Conservation (phyloP, 2,888 invertebrate genomes). For the Parnassius mnemosyne region DNA sequence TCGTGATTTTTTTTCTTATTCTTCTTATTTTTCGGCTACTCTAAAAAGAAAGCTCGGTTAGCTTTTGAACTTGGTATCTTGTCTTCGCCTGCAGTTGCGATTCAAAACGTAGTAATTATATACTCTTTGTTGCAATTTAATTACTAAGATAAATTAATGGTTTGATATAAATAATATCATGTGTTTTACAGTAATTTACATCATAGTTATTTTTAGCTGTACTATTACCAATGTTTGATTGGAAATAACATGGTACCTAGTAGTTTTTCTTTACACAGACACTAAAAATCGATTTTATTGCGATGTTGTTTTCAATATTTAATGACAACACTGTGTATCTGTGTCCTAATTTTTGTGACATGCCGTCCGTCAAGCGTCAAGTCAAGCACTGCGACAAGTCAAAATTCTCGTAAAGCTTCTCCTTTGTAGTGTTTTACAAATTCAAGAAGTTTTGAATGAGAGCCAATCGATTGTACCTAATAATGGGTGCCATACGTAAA, state of each 20-base stretch:
- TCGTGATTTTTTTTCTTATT: too few species aligned
- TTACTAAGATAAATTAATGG: too few species aligned
- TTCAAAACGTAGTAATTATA: too few species aligned
- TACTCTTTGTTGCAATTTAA: too few species aligned
- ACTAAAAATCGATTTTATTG: not conserved
- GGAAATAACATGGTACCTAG: not conserved
- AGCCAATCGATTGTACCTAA: conserved; percentile 57
- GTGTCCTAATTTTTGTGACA: conserved; percentile 29
- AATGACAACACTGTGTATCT: conserved; percentile 21
- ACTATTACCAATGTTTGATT: too few species aligned
- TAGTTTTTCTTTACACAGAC: not conserved
- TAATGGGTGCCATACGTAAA: conserved; percentile 74
- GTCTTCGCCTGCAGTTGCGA: too few species aligned
- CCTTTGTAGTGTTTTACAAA: conserved; percentile 57
- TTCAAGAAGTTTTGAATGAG: conserved; percentile 69
- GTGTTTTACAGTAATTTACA: too few species aligned
- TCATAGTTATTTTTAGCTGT: too few species aligned
- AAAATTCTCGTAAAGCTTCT: conserved; percentile 43
- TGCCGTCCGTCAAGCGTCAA: conserved; percentile 16
- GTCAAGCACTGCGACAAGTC: conserved; percentile 34
- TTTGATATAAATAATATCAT: too few species aligned
- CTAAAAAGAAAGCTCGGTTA: too few species aligned
- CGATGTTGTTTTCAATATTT: conserved; percentile 8
- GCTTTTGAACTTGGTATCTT: too few species aligned
- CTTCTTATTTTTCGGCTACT: too few species aligned